These are phyloP conservation scores for Dicrostonyx torquatus DNA, from an alignment of 2,797 vertebrate species.

Conservation along the genomic window DNA sequence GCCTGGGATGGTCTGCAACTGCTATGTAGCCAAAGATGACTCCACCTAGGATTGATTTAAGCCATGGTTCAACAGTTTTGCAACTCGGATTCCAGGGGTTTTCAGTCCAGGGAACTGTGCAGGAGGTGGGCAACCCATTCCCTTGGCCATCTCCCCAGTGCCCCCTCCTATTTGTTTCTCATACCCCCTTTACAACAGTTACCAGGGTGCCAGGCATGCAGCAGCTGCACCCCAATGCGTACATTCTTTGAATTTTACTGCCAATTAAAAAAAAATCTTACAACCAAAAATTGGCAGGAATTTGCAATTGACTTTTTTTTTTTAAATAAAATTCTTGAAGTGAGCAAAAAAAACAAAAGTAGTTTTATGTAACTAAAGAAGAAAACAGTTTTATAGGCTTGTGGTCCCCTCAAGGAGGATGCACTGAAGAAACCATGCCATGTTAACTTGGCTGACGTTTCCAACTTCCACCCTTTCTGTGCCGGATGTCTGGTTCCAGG, in stretches of 20 bases:
- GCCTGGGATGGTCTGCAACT: neutral
- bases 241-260: neutral
- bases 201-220: accelerated
- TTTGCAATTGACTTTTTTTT: neutral
- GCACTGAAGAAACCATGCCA: neutral
- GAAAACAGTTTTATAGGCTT: neutral
- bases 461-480: neutral
- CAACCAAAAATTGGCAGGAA: neutral
- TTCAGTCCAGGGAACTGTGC: neutral
- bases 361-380: neutral
- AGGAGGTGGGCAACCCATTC: accelerated
- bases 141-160: neutral
- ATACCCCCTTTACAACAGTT: no score
- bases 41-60: neutral
- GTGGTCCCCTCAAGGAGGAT: neutral
- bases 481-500: neutral
- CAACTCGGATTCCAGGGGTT: accelerated
- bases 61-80: neutral
- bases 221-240: accelerated
- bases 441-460: neutral
- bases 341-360: neutral
- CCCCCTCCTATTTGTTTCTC: neutral
- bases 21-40: neutral
- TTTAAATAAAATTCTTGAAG: neutral
- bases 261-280: neutral